Percentiles rank a stretch among this genome's conserved stretches.
Evolutionary conservation across 2,113 vertebrate species (phyloP).

Genomic region (Axis porcinus): DNA sequence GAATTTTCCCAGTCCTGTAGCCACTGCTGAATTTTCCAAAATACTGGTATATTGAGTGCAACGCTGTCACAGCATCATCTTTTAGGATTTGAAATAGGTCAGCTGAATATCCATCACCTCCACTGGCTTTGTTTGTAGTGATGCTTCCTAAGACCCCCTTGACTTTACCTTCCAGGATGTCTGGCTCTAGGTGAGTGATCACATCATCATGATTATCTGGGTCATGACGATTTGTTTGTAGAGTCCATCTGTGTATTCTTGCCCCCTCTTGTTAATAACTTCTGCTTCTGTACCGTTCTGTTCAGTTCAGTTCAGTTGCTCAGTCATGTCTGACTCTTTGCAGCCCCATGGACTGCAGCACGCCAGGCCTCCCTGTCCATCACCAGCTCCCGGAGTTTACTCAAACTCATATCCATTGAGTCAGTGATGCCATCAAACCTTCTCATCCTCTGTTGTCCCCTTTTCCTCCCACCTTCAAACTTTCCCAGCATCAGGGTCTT

Average conservation of each 20-base stretch:
- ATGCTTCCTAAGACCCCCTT: neutral
- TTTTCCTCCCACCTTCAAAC: neutral
- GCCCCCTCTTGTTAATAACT: neutral
- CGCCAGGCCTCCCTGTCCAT: neutral
- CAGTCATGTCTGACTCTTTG: neutral
- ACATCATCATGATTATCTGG: neutral
- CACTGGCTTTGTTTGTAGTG: neutral
- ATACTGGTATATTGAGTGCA: neutral
- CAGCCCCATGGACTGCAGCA: neutral
- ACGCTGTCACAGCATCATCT: neutral
- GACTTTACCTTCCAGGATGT: neutral
- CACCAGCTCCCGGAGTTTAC: fast-evolving
- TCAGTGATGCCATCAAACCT: neutral
- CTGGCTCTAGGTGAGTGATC: neutral
- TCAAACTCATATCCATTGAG: neutral
- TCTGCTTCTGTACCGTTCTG: neutral
- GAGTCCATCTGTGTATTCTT: neutral
- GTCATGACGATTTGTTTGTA: neutral
- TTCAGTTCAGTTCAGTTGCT: neutral
- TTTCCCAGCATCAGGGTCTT: neutral
- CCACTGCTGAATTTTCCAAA: neutral
- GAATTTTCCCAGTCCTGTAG: neutral
- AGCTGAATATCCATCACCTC: neutral
- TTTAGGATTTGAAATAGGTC: neutral
- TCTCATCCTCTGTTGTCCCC: neutral